phyloP scores from a whole-genome alignment of 2,797 vertebrate genomes.

The Melanotaenia pygmaea region DNA sequence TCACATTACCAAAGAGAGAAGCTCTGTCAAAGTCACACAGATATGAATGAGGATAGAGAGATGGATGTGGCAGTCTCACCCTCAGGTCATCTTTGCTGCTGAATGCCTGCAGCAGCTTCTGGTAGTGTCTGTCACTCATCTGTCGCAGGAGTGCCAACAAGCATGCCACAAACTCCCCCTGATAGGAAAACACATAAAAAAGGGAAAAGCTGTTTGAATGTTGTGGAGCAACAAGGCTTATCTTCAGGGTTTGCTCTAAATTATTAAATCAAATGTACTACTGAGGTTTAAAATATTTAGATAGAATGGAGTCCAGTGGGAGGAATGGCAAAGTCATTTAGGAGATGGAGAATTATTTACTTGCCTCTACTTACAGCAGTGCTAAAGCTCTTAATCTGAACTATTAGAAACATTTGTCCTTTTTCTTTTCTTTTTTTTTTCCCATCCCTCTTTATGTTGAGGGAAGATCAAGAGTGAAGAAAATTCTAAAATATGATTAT shows the following conservation, averaged over 20 bases:
- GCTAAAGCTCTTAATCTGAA: not conserved
- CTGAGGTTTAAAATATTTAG: not conserved
- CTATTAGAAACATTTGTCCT: not conserved
- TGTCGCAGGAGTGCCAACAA: conserved; percentile 93
- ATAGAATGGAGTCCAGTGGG: not conserved
- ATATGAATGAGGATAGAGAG: not conserved
- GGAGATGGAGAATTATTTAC: not conserved
- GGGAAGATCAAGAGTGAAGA: not conserved
- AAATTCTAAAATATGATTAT: not conserved
- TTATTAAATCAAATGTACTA: not conserved
- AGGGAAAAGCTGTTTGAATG: not conserved
- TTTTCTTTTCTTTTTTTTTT: not conserved
- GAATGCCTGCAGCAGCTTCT: conserved; percentile 95
- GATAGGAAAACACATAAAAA: conserved; percentile 29
- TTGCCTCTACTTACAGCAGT: not conserved
- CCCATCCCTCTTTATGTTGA: not conserved
- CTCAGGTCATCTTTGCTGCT: conserved; percentile 92
- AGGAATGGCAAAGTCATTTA: not conserved
- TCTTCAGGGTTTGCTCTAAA: not conserved
- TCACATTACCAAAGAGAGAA: not conserved
- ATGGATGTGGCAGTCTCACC: conserved; percentile 80
- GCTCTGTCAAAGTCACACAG: not conserved
- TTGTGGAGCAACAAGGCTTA: not conserved
- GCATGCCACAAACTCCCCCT: conserved; percentile 98
- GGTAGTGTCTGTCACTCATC: conserved; percentile 98